phyloP scores from a whole-genome alignment of 2,888 invertebrate species.

The Dynastes tityus region DNA sequence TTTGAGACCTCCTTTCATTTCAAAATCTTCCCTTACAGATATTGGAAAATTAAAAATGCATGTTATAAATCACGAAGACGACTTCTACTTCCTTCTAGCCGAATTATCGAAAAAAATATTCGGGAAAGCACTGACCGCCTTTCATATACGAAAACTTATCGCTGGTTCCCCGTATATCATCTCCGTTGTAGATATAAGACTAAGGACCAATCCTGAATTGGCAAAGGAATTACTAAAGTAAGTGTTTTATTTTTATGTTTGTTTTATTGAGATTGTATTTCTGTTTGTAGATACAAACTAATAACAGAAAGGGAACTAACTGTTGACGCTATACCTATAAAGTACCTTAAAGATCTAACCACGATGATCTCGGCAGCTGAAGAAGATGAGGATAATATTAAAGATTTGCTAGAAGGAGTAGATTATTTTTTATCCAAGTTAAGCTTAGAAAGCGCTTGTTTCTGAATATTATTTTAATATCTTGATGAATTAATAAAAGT shows the following conservation, averaged over 20 bases:
- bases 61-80: conserved; percentile 27
- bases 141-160: conserved; percentile 27
- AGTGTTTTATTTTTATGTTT: background rate
- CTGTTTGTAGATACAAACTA: conserved; percentile 27
- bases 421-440: conserved; percentile 18
- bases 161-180: conserved; percentile 14
- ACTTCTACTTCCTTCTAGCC: conserved; percentile 17
- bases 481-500: too few relatives aligned
- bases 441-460: conserved; percentile 1
- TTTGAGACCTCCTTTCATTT: background rate
- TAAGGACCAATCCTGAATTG: conserved; percentile 33
- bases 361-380: background rate
- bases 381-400: background rate
- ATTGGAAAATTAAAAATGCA: conserved; percentile 29
- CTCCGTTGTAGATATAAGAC: conserved; percentile 38
- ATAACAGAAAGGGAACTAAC: conserved; percentile 22
- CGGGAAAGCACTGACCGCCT: background rate
- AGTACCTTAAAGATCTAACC: conserved; percentile 25
- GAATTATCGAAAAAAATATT: conserved; percentile 37
- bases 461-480: background rate
- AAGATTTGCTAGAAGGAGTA: conserved; percentile 8
- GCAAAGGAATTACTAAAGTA: conserved; percentile 34
- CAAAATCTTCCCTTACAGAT: background rate
- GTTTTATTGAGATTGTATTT: background rate
- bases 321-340: conserved; percentile 28